phyloP scores from a whole-genome alignment of 2,113 vertebrate species.

The Tonatia bakeri region DNA sequence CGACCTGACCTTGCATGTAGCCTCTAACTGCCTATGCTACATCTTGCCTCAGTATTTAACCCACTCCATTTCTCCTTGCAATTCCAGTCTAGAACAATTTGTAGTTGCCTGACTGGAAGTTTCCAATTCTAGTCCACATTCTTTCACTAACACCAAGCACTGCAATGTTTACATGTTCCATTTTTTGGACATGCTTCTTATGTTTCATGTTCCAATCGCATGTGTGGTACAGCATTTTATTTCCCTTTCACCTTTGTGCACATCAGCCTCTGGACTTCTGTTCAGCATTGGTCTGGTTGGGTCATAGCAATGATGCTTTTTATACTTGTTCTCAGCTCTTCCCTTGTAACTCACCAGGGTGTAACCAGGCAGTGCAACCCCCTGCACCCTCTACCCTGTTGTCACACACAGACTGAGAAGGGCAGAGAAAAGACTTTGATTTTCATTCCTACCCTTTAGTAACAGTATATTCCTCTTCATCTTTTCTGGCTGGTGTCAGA shows the following conservation, averaged over 20 bases:
- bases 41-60: background rate
- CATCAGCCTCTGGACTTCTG: background rate
- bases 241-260: background rate
- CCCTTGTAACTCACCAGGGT: background rate
- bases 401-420: background rate
- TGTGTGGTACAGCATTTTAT: no score
- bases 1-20: background rate
- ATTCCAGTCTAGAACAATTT: background rate
- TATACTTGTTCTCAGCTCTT: background rate
- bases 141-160: background rate
- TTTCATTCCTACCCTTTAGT: background rate
- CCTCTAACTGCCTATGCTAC: background rate
- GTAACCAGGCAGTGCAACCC: background rate
- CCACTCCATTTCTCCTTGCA: background rate
- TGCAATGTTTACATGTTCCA: background rate
- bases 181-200: background rate
- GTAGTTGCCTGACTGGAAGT: background rate
- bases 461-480: background rate
- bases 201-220: background rate
- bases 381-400: rapidly evolving
- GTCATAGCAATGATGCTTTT: background rate
- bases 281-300: background rate
- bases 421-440: background rate
- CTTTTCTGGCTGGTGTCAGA: background rate
- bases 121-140: background rate